These are phyloP conservation scores for Danio kyathit DNA, from an alignment of 2,797 vertebrate genomes.

Conservation along the genomic window DNA sequence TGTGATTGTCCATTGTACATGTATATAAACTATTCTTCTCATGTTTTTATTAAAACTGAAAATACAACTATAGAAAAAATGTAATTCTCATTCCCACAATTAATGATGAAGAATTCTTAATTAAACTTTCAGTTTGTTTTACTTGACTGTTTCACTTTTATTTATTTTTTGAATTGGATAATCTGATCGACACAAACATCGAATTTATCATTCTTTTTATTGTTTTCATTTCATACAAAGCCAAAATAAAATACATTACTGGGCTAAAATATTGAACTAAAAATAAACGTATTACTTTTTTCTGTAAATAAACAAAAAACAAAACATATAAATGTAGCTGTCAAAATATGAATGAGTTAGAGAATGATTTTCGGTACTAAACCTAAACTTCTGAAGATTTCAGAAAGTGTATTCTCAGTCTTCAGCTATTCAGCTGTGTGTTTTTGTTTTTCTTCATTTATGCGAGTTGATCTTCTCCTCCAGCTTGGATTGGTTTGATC, in stretches of 20 bases:
- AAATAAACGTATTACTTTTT: constrained; percentile 34
- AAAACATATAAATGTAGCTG: background rate
- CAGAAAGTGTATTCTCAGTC: background rate
- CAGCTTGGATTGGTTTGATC: constrained; percentile 81
- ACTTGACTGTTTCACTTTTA: background rate
- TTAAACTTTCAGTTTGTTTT: constrained; percentile 42
- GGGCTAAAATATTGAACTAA: constrained; percentile 28
- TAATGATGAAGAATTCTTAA: constrained; percentile 17
- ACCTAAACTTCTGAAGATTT: background rate
- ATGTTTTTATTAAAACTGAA: constrained; percentile 86
- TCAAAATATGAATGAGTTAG: background rate
- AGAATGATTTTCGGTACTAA: background rate
- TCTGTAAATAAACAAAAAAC: background rate
- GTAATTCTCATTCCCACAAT: constrained; percentile 23
- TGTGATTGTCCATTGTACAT: constrained; percentile 82
- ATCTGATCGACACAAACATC: background rate
- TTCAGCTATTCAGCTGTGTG: background rate
- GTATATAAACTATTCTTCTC: constrained; percentile 83
- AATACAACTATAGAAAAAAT: constrained; percentile 63
- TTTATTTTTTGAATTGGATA: background rate
- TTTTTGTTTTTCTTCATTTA: constrained; percentile 47
- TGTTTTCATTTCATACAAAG: constrained; percentile 57
- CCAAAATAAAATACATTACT: constrained; percentile 43
- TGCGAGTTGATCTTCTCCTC: constrained; percentile 66
- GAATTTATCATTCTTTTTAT: constrained; percentile 59